These are phyloP conservation scores for Aphelinus certus DNA, from an alignment of 1,140 invertebrate genomes.

Conservation along the genomic window DNA sequence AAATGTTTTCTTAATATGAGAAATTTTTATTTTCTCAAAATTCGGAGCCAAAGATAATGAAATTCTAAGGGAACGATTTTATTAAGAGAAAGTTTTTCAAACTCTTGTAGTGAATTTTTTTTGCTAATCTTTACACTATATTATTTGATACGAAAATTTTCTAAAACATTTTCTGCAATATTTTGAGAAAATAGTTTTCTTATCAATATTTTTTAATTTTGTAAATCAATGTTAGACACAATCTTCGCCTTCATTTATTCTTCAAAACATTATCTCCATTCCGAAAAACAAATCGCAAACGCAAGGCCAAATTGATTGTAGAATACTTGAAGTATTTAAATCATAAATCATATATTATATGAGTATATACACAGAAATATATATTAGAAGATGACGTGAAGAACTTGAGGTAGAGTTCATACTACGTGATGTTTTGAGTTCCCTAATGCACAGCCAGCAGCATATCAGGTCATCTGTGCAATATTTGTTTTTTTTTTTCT, in stretches of 20 bases:
- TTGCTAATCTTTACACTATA: slow-evolving; percentile 8
- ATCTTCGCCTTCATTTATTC: no score
- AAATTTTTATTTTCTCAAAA: slow-evolving; percentile 36
- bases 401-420: slow-evolving; percentile 21
- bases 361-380: slow-evolving; percentile 30
- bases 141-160: slow-evolving; percentile 33
- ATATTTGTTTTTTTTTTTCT: slow-evolving; percentile 46
- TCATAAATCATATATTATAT: slow-evolving; percentile 36
- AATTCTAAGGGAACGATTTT: slow-evolving; percentile 38
- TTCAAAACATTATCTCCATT: background rate
- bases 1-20: slow-evolving; percentile 28
- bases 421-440: slow-evolving; percentile 40
- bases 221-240: no score
- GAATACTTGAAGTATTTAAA: slow-evolving; percentile 22
- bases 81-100: slow-evolving; percentile 30
- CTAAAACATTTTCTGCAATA: slow-evolving; percentile 13
- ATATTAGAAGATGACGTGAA: slow-evolving; percentile 32
- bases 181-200: slow-evolving; percentile 5
- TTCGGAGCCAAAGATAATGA: slow-evolving; percentile 36
- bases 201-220: background rate
- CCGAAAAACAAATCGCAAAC: slow-evolving; percentile 25
- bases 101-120: slow-evolving; percentile 15
- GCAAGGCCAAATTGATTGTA: background rate
- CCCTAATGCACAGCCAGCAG: slow-evolving; percentile 44
- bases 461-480: slow-evolving; percentile 51